Evolutionary conservation across 1,140 invertebrate species (phyloP).

Genomic region (Telenomus remus): DNA sequence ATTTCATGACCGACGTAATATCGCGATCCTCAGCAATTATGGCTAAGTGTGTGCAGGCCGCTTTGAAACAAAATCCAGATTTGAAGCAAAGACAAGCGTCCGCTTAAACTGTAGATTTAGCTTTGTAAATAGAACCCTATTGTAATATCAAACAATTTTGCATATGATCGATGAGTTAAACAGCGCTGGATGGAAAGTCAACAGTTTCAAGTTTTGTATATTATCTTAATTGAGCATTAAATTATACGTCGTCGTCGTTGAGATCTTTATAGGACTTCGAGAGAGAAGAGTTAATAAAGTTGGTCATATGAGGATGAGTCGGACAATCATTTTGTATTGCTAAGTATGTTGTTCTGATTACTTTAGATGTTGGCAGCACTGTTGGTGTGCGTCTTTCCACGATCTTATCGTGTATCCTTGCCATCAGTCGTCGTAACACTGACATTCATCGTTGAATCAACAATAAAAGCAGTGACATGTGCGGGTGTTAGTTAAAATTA

Average conservation of each 20-base stretch:
- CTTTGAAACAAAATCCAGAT: constrained; percentile 81
- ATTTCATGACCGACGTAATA: constrained; percentile 98
- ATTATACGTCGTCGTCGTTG: constrained; percentile 5
- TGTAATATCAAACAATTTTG: constrained; percentile 54
- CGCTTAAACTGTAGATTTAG: constrained; percentile 23
- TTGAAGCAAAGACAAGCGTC: constrained; percentile 23
- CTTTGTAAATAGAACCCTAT: constrained; percentile 62
- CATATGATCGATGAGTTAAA: constrained; percentile 34
- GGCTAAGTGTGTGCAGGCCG: constrained; percentile 97
- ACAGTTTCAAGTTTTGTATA: neutral
- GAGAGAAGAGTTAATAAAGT: constrained; percentile 14
- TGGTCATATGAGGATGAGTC: constrained; percentile 19
- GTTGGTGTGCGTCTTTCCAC: neutral
- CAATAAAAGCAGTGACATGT: too few species aligned
- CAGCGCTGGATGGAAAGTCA: too few species aligned
- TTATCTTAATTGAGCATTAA: constrained; percentile 1
- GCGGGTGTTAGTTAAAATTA: constrained; percentile 1
- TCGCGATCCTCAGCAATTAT: constrained; percentile 98
- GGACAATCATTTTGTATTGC: neutral
- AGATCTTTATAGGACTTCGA: constrained; percentile 6
- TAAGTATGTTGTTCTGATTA: neutral
- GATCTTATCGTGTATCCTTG: too few species aligned
- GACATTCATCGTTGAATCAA: too few species aligned
- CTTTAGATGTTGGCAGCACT: neutral
- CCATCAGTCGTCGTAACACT: too few species aligned